Conservation (phyloP, 2,888 invertebrate species). For the Caenorhabditis panamensis region DNA sequence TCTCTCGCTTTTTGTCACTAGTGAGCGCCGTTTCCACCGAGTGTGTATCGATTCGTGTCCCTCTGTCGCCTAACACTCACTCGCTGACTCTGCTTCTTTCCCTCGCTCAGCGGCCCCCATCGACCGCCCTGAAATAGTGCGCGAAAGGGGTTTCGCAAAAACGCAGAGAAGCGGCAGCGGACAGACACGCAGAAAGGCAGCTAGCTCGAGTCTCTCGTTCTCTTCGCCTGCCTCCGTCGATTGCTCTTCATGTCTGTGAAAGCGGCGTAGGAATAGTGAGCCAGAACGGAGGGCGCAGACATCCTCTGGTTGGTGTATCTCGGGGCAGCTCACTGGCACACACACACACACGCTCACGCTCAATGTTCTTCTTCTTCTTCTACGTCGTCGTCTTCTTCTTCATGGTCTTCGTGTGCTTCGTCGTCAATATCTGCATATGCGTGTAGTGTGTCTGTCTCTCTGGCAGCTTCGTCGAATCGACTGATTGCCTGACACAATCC, state of each 20-base stretch:
- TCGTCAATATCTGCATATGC: conserved; percentile 56
- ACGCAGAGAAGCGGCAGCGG: conserved; percentile 36
- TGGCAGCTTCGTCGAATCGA: conserved; percentile 52
- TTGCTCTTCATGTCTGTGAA: conserved; percentile 54
- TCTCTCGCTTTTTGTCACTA: conserved; percentile 41
- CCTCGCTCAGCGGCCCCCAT: conserved; percentile 16
- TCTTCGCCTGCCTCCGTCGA: conserved; percentile 25
- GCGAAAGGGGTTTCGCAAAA: conserved; percentile 53
- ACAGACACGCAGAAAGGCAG: conserved; percentile 28
- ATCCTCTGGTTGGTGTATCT: conserved; percentile 58
- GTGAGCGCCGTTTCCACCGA: conserved; percentile 43
- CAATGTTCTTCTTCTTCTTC: conserved; percentile 58
- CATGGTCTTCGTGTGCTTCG: conserved; percentile 43
- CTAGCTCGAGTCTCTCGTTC: conserved; percentile 21
- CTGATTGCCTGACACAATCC: conserved; percentile 61
- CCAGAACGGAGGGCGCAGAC: conserved; percentile 21
- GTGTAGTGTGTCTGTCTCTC: conserved; percentile 60
- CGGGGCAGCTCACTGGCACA: conserved; percentile 61
- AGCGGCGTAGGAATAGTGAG: conserved; percentile 41
- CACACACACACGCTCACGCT: conserved; percentile 52
- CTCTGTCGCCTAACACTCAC: conserved; percentile 11
- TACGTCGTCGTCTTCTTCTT: conserved; percentile 34
- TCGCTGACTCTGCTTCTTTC: conserved; percentile 19
- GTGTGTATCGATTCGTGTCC: conserved; percentile 55
- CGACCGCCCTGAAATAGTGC: conserved; percentile 60